These are phyloP conservation scores for Drosophila nigricruria DNA, from an alignment of 2,888 invertebrate genomes.

Conservation along the genomic window DNA sequence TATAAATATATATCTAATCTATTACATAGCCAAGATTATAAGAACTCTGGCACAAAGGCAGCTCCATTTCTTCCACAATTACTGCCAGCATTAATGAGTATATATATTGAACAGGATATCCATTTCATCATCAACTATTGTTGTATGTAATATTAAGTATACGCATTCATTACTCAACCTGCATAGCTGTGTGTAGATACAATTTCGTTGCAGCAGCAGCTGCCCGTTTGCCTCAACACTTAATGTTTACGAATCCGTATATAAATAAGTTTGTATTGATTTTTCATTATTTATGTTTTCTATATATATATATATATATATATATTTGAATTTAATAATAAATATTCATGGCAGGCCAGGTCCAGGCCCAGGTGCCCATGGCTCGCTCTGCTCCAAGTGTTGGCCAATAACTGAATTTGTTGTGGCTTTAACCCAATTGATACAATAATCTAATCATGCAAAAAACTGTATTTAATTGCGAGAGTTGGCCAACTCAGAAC, in stretches of 20 bases:
- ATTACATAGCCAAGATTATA: no score
- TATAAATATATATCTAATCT: no score
- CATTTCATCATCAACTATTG: no score
- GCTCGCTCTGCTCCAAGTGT: constrained; percentile 15
- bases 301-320: neutral
- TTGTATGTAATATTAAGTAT: constrained; percentile 3
- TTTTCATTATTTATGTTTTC: constrained; percentile 65
- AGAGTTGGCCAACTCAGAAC: neutral
- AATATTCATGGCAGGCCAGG: constrained; percentile 30
- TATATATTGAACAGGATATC: no score
- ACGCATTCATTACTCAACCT: neutral
- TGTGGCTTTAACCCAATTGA: constrained; percentile 3
- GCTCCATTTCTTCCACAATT: no score
- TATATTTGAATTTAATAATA: constrained; percentile 64
- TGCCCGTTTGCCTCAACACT: neutral
- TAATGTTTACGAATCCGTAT: constrained; percentile 22
- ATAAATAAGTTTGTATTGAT: constrained; percentile 72
- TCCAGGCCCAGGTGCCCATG: neutral
- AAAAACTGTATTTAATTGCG: neutral
- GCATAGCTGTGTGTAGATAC: neutral
- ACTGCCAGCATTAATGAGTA: no score
- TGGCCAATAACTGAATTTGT: constrained; percentile 33
- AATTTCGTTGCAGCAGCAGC: neutral
- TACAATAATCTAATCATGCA: constrained; percentile 10
- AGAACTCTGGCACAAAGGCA: no score